Conservation (phyloP, 1,140 invertebrate species). For the Panonychus citri region DNA sequence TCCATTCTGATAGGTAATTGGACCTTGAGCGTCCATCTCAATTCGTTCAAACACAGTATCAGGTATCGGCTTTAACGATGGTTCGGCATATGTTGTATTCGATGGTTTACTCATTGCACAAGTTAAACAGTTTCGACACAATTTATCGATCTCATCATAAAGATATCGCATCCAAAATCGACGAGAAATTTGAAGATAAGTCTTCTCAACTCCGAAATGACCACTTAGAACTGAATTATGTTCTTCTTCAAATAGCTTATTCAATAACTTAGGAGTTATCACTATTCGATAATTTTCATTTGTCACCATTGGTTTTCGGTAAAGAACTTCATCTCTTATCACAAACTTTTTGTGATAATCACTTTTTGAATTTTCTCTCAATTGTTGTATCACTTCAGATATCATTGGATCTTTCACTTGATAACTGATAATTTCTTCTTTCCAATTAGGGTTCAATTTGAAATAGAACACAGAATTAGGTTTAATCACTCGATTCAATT, state of each 20-base stretch:
- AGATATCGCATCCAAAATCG: not conserved
- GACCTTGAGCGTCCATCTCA: not conserved
- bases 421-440: not conserved
- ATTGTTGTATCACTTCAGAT: not conserved
- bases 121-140: not conserved
- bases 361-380: not conserved
- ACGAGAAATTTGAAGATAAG: not conserved
- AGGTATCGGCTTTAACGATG: not conserved
- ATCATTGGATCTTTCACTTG: not conserved
- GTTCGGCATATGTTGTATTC: not conserved
- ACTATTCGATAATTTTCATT: not conserved
- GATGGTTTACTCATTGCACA: not conserved
- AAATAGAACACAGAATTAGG: not conserved
- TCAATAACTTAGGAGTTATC: not conserved
- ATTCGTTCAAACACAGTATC: not conserved
- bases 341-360: not conserved
- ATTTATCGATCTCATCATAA: not conserved
- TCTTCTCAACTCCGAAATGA: not conserved
- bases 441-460: not conserved
- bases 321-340: not conserved
- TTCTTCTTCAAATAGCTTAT: not conserved
- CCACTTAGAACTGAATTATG: not conserved
- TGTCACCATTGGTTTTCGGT: not conserved
- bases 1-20: not conserved
- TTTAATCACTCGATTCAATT: no score